Percentiles rank a stretch among this genome's conserved stretches.
Evolutionary conservation across 2,888 invertebrate species (phyloP).

Genomic region (Endomychus coccineus): DNA sequence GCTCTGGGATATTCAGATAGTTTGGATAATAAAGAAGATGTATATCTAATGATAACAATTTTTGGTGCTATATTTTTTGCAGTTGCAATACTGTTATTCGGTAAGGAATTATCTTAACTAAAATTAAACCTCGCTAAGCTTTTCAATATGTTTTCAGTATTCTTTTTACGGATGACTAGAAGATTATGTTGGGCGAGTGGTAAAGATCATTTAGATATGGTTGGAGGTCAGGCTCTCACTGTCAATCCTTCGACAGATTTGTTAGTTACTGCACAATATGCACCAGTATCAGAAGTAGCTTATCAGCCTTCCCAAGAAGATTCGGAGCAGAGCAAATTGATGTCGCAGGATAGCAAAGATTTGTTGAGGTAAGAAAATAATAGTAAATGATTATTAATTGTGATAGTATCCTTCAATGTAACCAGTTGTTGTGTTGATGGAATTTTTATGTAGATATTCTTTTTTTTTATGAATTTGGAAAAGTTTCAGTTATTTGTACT

Average conservation of each 20-base stretch:
- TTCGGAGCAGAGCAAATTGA: conserved; percentile 65
- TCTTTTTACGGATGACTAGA: conserved; percentile 37
- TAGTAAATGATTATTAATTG: too few relatives aligned
- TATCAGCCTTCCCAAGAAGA: conserved; percentile 57
- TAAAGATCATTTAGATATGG: conserved; percentile 47
- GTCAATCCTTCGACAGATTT: conserved; percentile 71
- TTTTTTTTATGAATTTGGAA: too few relatives aligned
- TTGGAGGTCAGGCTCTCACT: conserved; percentile 51
- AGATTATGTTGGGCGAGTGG: conserved; percentile 38
- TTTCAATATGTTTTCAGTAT: conserved; percentile 30
- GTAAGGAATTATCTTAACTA: conserved; percentile 39
- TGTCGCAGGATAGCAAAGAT: conserved; percentile 63
- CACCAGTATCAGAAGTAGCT: conserved; percentile 62
- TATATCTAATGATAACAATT: conserved; percentile 49
- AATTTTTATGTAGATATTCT: too few relatives aligned
- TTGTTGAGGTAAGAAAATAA: conserved; percentile 47
- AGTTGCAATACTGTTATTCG: conserved; percentile 54
- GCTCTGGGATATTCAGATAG: conserved; percentile 52
- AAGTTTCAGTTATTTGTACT: too few relatives aligned
- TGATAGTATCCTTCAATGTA: too few relatives aligned
- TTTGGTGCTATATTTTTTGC: conserved; percentile 57
- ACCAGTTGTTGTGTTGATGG: too few relatives aligned
- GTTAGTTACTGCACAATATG: conserved; percentile 67
- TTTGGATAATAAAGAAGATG: conserved; percentile 35
- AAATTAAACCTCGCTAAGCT: background rate